These are phyloP conservation scores for Cerceris rybyensis DNA, from an alignment of 2,888 invertebrate species.

Conservation along the genomic window DNA sequence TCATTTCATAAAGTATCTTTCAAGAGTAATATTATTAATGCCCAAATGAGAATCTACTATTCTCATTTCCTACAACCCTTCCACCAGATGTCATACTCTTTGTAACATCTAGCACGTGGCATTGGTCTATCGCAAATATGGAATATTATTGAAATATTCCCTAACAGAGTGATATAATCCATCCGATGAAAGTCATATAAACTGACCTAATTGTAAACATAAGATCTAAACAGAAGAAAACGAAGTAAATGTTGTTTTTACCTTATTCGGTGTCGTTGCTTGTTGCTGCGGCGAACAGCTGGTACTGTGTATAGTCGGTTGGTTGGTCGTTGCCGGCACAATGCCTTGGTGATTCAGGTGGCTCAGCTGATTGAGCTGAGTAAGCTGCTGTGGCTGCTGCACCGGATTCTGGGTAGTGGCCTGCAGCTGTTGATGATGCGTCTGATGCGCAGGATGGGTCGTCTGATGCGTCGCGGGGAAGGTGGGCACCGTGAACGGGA, in stretches of 20 bases:
- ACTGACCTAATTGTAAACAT: too few species aligned
- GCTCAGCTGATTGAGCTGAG: constrained; percentile 78
- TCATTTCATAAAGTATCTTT: too few species aligned
- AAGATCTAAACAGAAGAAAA: background rate
- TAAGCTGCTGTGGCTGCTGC: constrained; percentile 72
- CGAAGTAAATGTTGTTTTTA: constrained; percentile 59
- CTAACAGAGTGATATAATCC: too few species aligned
- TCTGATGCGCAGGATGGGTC: constrained; percentile 76
- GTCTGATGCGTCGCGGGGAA: constrained; percentile 80
- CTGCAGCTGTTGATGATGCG: constrained; percentile 78
- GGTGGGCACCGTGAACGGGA: constrained; percentile 81
- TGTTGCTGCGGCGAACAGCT: constrained; percentile 81
- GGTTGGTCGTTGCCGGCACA: constrained; percentile 74
- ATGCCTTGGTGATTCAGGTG: constrained; percentile 80
- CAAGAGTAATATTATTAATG: too few species aligned
- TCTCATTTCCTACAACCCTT: too few species aligned
- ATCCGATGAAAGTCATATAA: too few species aligned
- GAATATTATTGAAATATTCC: too few species aligned
- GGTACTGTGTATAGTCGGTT: constrained; percentile 78
- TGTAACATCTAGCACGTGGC: too few species aligned
- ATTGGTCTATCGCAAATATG: too few species aligned
- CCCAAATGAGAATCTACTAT: too few species aligned
- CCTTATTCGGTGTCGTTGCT: constrained; percentile 80
- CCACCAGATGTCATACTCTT: too few species aligned
- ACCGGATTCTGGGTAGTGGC: constrained; percentile 73